These are phyloP conservation scores for Pseudococcus viburni DNA, from an alignment of 2,888 invertebrate species.

Conservation along the genomic window DNA sequence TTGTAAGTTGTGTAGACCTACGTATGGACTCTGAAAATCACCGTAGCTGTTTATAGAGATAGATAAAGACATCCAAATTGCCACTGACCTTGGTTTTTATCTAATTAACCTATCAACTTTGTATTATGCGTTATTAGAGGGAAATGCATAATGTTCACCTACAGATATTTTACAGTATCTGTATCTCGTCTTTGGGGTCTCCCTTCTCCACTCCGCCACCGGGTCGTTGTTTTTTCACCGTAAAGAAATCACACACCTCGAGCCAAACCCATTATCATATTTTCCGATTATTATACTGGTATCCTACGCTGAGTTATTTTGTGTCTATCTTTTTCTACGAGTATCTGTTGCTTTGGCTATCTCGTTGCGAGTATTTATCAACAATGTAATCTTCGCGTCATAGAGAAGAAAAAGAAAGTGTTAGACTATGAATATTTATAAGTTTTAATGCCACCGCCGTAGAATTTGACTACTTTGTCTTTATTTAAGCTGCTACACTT, in stretches of 20 bases:
- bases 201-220: not conserved
- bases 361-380: not conserved
- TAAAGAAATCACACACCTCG: not conserved
- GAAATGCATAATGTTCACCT: not conserved
- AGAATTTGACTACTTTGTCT: not conserved
- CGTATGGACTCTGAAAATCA: not conserved
- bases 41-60: not conserved
- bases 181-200: not conserved
- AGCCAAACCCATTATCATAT: constrained; percentile 27
- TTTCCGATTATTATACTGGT: not conserved
- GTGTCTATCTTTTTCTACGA: not conserved
- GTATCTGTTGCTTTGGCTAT: not conserved
- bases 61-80: not conserved
- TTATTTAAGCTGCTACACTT: not conserved
- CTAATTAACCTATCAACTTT: constrained; percentile 42
- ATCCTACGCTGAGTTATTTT: not conserved
- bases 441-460: not conserved
- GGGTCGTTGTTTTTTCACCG: not conserved
- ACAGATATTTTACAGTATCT: not conserved
- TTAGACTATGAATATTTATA: constrained; percentile 34
- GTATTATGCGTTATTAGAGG: not conserved
- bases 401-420: constrained; percentile 9
- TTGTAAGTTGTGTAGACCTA: not conserved
- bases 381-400: constrained; percentile 18
- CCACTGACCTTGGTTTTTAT: constrained; percentile 33